A percentile compares a stretch with the other conserved stretches of the same genome.
These are phyloP conservation scores for Apotomis capreana DNA, from an alignment of 2,888 invertebrate genomes.

Conservation along the genomic window DNA sequence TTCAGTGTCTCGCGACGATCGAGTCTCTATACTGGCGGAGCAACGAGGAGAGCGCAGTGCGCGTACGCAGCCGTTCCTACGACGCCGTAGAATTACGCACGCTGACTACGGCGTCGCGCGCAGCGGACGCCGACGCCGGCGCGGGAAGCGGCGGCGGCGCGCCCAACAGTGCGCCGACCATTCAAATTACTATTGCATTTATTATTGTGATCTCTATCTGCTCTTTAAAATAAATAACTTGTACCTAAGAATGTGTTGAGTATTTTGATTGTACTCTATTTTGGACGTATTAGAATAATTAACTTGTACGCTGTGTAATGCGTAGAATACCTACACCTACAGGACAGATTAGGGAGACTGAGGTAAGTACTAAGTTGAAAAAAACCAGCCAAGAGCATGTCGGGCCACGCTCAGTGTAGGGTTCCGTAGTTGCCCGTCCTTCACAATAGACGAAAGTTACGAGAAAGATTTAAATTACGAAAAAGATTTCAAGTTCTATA, in stretches of 20 bases:
- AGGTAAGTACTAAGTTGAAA: too few relatives aligned
- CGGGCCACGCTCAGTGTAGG: too few relatives aligned
- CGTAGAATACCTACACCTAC: too few relatives aligned
- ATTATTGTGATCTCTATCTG: slow-evolving; percentile 14
- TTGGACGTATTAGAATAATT: too few relatives aligned
- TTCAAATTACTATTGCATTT: neutral
- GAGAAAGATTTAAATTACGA: too few relatives aligned
- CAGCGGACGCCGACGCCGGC: neutral
- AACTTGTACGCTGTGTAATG: too few relatives aligned
- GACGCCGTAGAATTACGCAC: slow-evolving; percentile 38
- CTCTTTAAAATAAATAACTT: slow-evolving; percentile 20
- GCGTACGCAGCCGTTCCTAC: slow-evolving; percentile 44
- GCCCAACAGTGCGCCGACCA: neutral
- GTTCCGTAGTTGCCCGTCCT: too few relatives aligned
- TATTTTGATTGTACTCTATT: neutral
- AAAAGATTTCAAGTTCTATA: too few relatives aligned
- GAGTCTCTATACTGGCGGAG: slow-evolving; percentile 60
- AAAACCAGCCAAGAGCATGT: too few relatives aligned
- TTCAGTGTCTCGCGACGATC: slow-evolving; percentile 64
- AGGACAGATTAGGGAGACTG: too few relatives aligned
- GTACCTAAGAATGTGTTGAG: slow-evolving; percentile 4
- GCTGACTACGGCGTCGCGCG: slow-evolving; percentile 2
- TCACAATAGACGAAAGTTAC: too few relatives aligned
- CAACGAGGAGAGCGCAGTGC: slow-evolving; percentile 54
- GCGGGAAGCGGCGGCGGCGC: slow-evolving; percentile 3